Percentiles rank a stretch among this genome's conserved stretches.
Conservation (phyloP, 1,140 invertebrate genomes). For the Choristoneura fumiferana region DNA sequence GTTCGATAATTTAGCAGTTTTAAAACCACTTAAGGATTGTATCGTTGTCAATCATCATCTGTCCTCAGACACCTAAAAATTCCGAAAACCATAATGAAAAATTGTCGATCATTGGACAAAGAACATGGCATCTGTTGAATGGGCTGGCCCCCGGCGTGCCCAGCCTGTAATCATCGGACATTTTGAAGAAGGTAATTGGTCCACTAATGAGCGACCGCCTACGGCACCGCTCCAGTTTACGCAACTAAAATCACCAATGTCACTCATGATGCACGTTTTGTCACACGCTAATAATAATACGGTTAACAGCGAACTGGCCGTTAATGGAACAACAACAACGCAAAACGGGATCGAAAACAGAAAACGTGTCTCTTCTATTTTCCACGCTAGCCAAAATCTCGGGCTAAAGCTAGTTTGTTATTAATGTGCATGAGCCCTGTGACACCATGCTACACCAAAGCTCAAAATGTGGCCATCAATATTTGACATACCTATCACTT, state of each 20-base stretch:
- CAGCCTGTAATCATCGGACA: constrained; percentile 62
- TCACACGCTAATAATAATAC: neutral
- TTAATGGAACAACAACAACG: too few species aligned
- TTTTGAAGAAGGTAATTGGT: constrained; percentile 65
- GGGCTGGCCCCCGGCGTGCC: constrained; percentile 45
- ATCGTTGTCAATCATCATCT: constrained; percentile 16
- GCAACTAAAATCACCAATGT: constrained; percentile 55
- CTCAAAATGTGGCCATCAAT: too few species aligned
- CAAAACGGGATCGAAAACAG: too few species aligned
- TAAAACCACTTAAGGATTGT: too few species aligned
- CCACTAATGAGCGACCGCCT: constrained; percentile 58
- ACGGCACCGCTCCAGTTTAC: constrained; percentile 60
- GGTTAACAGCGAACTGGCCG: neutral
- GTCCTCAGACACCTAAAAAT: constrained; percentile 30
- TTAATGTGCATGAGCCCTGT: too few species aligned
- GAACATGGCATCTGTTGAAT: constrained; percentile 53
- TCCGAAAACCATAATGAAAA: constrained; percentile 41
- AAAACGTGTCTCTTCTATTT: too few species aligned
- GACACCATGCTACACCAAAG: too few species aligned
- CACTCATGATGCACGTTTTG: constrained; percentile 32
- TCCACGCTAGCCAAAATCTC: too few species aligned
- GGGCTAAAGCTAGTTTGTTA: too few species aligned
- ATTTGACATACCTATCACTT: too few species aligned
- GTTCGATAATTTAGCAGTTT: too few species aligned
- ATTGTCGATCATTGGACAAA: constrained; percentile 42